phyloP scores from a whole-genome alignment of 2,888 invertebrate species.

The Pterostichus niger region DNA sequence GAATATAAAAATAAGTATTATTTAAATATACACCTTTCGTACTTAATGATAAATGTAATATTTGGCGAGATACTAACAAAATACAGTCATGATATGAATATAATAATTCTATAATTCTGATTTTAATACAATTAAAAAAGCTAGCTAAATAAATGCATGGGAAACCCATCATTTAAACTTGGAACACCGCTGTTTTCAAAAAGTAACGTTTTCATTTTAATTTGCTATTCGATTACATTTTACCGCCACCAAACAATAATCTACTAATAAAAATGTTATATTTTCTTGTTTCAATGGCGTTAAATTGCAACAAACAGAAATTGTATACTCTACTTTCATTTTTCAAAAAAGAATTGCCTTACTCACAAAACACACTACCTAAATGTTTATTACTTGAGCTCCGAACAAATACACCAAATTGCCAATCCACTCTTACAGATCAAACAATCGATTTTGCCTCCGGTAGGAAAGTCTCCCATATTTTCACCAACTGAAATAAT shows the following conservation, averaged over 20 bases:
- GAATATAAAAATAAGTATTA: slow-evolving; percentile 2
- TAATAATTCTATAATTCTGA: slow-evolving; percentile 16
- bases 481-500: slow-evolving; percentile 87
- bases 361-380: slow-evolving; percentile 39
- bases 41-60: not conserved
- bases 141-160: slow-evolving; percentile 53
- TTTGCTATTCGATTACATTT: slow-evolving; percentile 14
- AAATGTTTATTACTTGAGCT: slow-evolving; percentile 37
- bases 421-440: slow-evolving; percentile 71
- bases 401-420: slow-evolving; percentile 24
- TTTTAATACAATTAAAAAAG: slow-evolving; percentile 43
- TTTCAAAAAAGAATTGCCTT: slow-evolving; percentile 10
- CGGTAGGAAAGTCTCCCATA: slow-evolving; percentile 98
- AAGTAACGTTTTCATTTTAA: too few relatives aligned
- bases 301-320: slow-evolving; percentile 2
- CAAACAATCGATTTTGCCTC: slow-evolving; percentile 96
- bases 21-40: slow-evolving; percentile 12
- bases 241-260: slow-evolving; percentile 5
- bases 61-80: slow-evolving; percentile 40
- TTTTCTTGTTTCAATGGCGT: not conserved
- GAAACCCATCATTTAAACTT: slow-evolving; percentile 17
- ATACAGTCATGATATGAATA: slow-evolving; percentile 41
- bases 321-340: slow-evolving; percentile 11
- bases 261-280: not conserved
- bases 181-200: slow-evolving; percentile 36